These are phyloP conservation scores for Orthosia gracilis DNA, from an alignment of 2,888 invertebrate genomes.

Conservation along the genomic window DNA sequence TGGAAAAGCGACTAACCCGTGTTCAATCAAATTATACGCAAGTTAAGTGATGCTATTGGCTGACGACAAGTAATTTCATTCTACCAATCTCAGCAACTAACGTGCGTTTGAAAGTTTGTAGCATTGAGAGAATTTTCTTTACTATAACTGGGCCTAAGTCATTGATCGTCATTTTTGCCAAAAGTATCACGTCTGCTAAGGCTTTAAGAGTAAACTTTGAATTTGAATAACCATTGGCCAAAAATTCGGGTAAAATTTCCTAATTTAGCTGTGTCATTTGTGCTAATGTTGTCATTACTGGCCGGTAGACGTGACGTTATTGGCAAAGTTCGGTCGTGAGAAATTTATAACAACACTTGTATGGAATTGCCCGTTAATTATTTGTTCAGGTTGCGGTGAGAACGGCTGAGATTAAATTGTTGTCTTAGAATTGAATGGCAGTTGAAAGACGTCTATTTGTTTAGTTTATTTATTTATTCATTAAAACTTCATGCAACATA, in stretches of 20 bases:
- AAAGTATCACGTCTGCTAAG: background rate
- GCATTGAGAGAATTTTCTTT: too few species aligned
- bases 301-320: slow-evolving; percentile 65
- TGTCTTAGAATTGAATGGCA: slow-evolving; percentile 12
- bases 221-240: too few species aligned
- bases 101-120: too few species aligned
- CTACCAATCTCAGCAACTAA: too few species aligned
- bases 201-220: slow-evolving; percentile 74
- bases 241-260: slow-evolving; percentile 77
- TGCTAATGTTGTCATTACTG: slow-evolving; percentile 80
- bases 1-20: background rate
- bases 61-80: too few species aligned
- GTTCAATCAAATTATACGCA: too few species aligned
- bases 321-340: slow-evolving; percentile 64
- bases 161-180: background rate
- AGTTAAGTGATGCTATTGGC: too few species aligned
- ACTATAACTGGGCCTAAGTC: background rate
- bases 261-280: slow-evolving; percentile 82
- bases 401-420: slow-evolving; percentile 27
- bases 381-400: slow-evolving; percentile 35
- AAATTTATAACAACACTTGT: slow-evolving; percentile 64
- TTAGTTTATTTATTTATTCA: too few species aligned
- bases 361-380: slow-evolving; percentile 59
- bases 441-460: background rate
- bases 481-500: too few species aligned